Evolutionary conservation across 53 echinoderm and acorn worm genomes (phyloP).

Genomic region (Holothuria leucospilota): DNA sequence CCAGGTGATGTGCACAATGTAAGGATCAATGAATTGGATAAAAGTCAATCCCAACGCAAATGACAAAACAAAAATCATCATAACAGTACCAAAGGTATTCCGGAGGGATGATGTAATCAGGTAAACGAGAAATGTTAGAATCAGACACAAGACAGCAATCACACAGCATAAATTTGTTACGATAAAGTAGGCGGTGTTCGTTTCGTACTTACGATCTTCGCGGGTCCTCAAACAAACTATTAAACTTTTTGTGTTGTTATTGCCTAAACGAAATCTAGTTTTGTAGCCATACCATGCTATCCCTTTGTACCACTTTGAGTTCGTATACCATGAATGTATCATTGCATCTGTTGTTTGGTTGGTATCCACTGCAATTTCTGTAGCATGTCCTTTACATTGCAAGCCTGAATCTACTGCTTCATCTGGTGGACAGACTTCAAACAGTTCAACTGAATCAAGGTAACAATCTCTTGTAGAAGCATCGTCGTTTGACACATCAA

Average conservation of each 20-base stretch:
- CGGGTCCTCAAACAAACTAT: no score
- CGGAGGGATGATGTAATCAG: background rate
- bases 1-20: background rate
- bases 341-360: no score
- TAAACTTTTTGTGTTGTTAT: no score
- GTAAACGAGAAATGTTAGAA: constrained; percentile 6
- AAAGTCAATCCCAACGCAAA: background rate
- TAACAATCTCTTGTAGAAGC: background rate
- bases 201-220: no score
- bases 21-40: background rate
- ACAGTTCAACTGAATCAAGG: background rate
- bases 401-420: background rate
- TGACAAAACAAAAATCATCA: constrained; percentile 18
- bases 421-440: background rate
- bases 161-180: background rate
- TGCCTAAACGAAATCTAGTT: background rate
- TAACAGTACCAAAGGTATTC: background rate
- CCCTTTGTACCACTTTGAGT: no score
- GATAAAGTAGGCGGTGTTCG: background rate
- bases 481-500: background rate
- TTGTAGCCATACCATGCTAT: no score
- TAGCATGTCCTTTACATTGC: background rate
- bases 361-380: background rate
- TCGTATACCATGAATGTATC: no score
- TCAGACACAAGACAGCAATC: background rate